These are phyloP conservation scores for Nezara viridula DNA, from an alignment of 2,888 invertebrate species.

Conservation along the genomic window DNA sequence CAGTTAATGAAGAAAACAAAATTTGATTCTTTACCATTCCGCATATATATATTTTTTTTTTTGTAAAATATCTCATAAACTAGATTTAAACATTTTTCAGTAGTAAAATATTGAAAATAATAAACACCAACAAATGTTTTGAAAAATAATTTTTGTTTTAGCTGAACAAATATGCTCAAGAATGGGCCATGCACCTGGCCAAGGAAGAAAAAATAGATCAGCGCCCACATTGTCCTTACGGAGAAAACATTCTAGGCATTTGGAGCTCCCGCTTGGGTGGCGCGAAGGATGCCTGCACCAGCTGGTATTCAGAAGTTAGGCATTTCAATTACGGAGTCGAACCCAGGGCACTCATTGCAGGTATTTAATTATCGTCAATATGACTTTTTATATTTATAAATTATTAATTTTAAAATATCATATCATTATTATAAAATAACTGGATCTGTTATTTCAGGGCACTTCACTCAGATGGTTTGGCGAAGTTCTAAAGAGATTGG, in stretches of 20 bases:
- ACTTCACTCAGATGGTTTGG: conserved; percentile 74
- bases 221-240: conserved; percentile 76
- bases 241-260: conserved; percentile 81
- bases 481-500: conserved; percentile 71
- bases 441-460: conserved; percentile 68
- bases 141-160: conserved; percentile 60
- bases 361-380: conserved; percentile 59
- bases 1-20: too few relatives aligned
- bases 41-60: too few relatives aligned
- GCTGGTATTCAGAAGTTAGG: conserved; percentile 84
- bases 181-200: conserved; percentile 81
- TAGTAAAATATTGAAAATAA: too few relatives aligned
- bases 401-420: not conserved
- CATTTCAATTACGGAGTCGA: conserved; percentile 70
- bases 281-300: conserved; percentile 79
- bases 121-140: too few relatives aligned
- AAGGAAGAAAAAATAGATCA: conserved; percentile 77
- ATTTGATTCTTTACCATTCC: too few relatives aligned
- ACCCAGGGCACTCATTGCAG: conserved; percentile 65
- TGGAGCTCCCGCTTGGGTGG: conserved; percentile 78
- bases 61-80: too few relatives aligned
- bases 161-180: conserved; percentile 76
- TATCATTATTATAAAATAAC: too few relatives aligned
- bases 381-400: not conserved
- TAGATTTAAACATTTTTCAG: too few relatives aligned